phyloP scores from a whole-genome alignment of 2,113 vertebrate species.

The Malurus cyaneus region DNA sequence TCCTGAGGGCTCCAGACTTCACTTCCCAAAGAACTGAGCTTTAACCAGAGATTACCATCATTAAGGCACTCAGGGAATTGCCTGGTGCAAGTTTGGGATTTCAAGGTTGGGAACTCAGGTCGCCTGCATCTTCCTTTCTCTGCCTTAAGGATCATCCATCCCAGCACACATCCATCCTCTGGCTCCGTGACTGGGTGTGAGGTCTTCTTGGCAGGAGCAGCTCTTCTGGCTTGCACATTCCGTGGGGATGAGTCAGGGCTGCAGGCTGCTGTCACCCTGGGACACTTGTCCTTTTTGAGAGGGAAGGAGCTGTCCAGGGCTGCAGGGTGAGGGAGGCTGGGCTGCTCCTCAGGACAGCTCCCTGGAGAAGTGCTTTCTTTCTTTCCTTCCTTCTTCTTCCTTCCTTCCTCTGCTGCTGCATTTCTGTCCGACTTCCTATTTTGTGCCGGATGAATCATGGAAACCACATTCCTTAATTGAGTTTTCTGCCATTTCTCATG shows the following conservation, averaged over 20 bases:
- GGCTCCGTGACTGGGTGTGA: neutral
- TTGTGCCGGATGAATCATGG: neutral
- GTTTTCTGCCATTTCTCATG: neutral
- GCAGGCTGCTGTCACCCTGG: neutral
- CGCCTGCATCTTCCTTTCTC: neutral
- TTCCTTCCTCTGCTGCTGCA: neutral
- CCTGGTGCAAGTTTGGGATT: neutral
- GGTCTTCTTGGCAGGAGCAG: neutral
- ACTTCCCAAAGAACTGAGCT: neutral
- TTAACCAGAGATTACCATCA: fast-evolving
- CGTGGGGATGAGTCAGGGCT: neutral
- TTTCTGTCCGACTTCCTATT: neutral
- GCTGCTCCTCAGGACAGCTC: neutral
- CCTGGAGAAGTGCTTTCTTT: neutral
- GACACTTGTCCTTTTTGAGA: neutral
- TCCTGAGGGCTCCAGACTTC: fast-evolving
- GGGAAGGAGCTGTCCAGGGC: neutral
- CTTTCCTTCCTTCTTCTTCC: neutral
- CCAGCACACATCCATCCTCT: neutral
- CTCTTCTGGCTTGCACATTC: neutral
- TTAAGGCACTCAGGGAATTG: neutral
- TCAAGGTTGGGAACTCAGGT: neutral
- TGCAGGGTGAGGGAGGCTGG: neutral
- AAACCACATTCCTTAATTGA: neutral
- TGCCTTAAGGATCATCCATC: neutral